Conservation (phyloP, 1,140 invertebrate species). For the Polyergus mexicanus region DNA sequence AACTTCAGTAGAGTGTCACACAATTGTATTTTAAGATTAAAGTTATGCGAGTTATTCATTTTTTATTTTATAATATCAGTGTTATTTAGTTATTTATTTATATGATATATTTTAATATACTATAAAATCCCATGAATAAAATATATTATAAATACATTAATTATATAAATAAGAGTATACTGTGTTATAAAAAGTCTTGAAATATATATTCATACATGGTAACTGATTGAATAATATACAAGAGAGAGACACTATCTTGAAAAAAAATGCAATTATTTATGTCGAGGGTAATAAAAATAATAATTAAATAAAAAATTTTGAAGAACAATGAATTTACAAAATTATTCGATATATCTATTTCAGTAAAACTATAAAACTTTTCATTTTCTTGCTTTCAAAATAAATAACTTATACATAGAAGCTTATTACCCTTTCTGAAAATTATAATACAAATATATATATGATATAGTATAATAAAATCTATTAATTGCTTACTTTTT, state of each 20-base stretch:
- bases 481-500: slow-evolving; percentile 14
- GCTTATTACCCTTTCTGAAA: not conserved
- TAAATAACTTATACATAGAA: slow-evolving; percentile 32
- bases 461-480: slow-evolving; percentile 26
- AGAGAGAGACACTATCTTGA: not conserved
- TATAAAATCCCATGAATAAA: not conserved
- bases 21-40: slow-evolving; percentile 40
- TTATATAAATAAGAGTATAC: not conserved
- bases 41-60: slow-evolving; percentile 13
- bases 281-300: not conserved
- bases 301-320: slow-evolving; percentile 16
- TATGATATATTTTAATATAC: slow-evolving; percentile 16
- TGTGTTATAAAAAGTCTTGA: not conserved
- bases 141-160: slow-evolving; percentile 27
- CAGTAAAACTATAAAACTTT: not conserved
- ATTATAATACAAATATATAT: not conserved
- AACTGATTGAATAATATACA: not conserved
- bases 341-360: slow-evolving; percentile 2
- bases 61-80: slow-evolving; percentile 14
- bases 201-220: not conserved
- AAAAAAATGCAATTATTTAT: not conserved
- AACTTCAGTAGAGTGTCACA: slow-evolving; percentile 35
- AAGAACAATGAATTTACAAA: slow-evolving; percentile 54
- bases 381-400: slow-evolving; percentile 18
- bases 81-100: slow-evolving; percentile 9